Base-by-base conservation (phyloP, 2,888 invertebrate species). In the Sisyra nigra region DNA sequence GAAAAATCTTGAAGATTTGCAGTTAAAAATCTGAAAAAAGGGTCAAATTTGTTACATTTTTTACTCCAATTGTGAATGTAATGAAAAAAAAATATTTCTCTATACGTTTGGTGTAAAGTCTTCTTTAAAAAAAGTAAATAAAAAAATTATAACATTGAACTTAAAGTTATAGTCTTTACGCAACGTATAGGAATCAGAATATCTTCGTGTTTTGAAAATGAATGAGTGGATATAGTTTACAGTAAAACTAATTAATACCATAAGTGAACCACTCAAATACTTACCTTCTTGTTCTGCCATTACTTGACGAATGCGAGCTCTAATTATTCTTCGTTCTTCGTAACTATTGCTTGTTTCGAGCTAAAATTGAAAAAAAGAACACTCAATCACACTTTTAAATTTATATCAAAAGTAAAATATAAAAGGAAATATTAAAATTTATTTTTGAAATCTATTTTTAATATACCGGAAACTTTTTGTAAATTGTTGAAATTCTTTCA, bases 201-300 rank as follows among this genome's bases (percentile, higher is more conserved):
- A 24, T 24, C 24, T 24, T 24, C 24, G 24, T 24, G 24, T 24
- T 24, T 13, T 33, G 33, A 33, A 33, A 33, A 33, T 14, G n/a
- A 33, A 33, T 33, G 33, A 33, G 14, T 33, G 33, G 33, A 33
- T n/a, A 33, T 33, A 33, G 33, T 33, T 33, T 33, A 33, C 33
- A 33, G n/a, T 33, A 13, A 13, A 33, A 33, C n/a, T 33, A 14
- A 14, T 33, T 24, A 24, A 24, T 24, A 24, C 24, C 24, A 24
- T 5, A 24, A 5, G 3, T 24, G 24, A n/a, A 8, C 33, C 3
- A 33, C 5, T 14, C 9, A 11, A 40, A 30, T 30, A 18, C 31
- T 59, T 69, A 88, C 88, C 86, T 80, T 83, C 82, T 63, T 82
- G 80, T 68, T 83, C 83, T 55, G 86, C 85, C 78, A 87, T 81